phyloP scores from a whole-genome alignment of 1,140 invertebrate genomes.

The Chymomyza costata region DNA sequence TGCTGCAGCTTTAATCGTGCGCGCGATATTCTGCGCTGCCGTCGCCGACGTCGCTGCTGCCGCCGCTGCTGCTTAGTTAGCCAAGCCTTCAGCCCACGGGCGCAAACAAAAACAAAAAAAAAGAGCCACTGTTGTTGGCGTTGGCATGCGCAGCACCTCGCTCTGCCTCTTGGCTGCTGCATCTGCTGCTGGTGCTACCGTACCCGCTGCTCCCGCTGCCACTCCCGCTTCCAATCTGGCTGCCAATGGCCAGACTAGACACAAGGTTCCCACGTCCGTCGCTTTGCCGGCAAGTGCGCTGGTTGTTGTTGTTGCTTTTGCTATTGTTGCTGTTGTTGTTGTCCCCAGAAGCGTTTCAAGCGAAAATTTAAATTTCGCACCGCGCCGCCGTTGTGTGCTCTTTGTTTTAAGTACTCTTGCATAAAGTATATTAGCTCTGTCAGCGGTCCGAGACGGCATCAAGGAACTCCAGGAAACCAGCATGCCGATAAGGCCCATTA shows the following conservation, averaged over 20 bases:
- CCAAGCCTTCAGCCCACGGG: constrained; percentile 58
- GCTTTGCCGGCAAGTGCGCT: too few relatives aligned
- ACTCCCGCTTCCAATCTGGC: constrained; percentile 13
- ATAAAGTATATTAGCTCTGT: too few relatives aligned
- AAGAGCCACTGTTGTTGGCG: too few relatives aligned
- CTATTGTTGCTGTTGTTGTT: constrained; percentile 20
- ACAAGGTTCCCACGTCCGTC: constrained; percentile 60
- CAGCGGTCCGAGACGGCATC: too few relatives aligned
- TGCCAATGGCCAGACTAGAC: constrained; percentile 33
- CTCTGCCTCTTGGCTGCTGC: constrained; percentile 17
- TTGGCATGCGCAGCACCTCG: constrained; percentile 3
- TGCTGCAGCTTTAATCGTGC: constrained; percentile 53
- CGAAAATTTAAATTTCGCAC: constrained; percentile 73
- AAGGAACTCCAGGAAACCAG: too few relatives aligned
- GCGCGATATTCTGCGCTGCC: constrained; percentile 59
- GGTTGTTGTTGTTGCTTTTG: too few relatives aligned
- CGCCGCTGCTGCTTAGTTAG: too few relatives aligned
- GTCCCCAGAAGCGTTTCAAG: constrained; percentile 70
- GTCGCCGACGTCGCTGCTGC: too few relatives aligned
- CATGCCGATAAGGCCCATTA: too few relatives aligned
- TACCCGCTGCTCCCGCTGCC: constrained; percentile 3
- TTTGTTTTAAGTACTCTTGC: too few relatives aligned
- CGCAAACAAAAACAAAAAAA: constrained; percentile 22
- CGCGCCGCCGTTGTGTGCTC: too few relatives aligned
- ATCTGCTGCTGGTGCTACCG: constrained; percentile 11